Evolutionary conservation across 2,113 vertebrate genomes (phyloP).

Genomic region (Neolamprologus longior): DNA sequence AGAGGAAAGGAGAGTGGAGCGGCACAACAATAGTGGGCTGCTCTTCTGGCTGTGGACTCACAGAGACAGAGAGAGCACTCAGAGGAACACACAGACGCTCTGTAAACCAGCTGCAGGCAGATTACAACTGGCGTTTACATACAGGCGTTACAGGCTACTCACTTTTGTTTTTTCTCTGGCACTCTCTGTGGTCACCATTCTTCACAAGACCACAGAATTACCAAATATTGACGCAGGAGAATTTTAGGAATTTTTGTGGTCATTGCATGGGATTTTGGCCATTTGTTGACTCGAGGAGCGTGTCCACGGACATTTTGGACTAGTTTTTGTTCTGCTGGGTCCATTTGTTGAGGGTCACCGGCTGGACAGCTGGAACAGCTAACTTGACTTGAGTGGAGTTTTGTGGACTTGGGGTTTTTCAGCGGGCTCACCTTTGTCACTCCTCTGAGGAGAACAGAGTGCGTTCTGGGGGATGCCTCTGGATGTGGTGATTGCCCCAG

Average conservation of each 20-base stretch:
- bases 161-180: not conserved
- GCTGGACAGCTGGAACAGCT: not conserved
- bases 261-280: slow-evolving; percentile 12
- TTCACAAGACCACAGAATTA: slow-evolving; percentile 1
- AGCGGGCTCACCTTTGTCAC: not conserved
- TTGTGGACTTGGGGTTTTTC: slow-evolving; percentile 8
- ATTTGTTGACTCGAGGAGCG: slow-evolving; percentile 14
- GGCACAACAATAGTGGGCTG: slow-evolving; percentile 75
- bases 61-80: slow-evolving; percentile 51
- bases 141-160: not conserved
- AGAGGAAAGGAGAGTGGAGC: slow-evolving; percentile 49
- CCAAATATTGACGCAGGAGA: slow-evolving; percentile 6
- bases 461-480: slow-evolving; percentile 75
- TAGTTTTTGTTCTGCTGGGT: not conserved
- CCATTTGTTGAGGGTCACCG: not conserved
- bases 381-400: not conserved
- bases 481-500: slow-evolving; percentile 78
- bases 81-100: slow-evolving; percentile 37
- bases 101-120: slow-evolving; percentile 44
- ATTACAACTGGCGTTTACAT: slow-evolving; percentile 32
- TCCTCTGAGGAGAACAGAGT: slow-evolving; percentile 16
- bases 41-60: slow-evolving; percentile 66
- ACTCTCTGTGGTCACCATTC: not conserved
- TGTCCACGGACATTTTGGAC: slow-evolving; percentile 29
- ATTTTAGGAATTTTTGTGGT: slow-evolving; percentile 45